Conservation (phyloP, 2,113 vertebrate species). For the Spheniscus mendiculus region DNA sequence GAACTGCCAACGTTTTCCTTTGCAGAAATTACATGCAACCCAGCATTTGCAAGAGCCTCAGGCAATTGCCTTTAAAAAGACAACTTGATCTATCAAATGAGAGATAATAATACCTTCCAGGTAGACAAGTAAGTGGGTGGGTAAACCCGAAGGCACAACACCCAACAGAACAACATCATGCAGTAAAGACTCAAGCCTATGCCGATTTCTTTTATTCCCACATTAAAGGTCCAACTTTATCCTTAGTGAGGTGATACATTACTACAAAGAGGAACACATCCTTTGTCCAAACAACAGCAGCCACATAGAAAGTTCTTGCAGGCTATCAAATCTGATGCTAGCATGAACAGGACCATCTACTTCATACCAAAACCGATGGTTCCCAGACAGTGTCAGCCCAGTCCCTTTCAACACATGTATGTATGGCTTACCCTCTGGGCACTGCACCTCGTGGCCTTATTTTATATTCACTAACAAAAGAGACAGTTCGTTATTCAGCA, state of each 20-base stretch:
- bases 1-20: background rate
- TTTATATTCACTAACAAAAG: background rate
- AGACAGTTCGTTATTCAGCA: background rate
- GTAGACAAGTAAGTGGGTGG: background rate
- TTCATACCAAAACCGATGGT: background rate
- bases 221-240: background rate
- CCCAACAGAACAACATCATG: background rate
- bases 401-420: background rate
- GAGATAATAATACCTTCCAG: background rate
- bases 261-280: background rate
- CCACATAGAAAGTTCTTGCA: background rate
- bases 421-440: background rate
- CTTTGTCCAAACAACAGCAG: background rate
- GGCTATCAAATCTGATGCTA: background rate
- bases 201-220: background rate
- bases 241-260: background rate
- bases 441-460: background rate
- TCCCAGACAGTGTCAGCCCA: background rate
- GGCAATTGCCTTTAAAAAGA: background rate
- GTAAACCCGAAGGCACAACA: background rate
- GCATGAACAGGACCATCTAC: background rate
- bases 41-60: background rate
- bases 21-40: background rate
- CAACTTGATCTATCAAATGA: background rate
- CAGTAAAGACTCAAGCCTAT: background rate